Evolutionary conservation across 1,140 invertebrate genomes (phyloP), one percentile per base, ranked within the genome.

Genomic region (Carposina sasakii): DNA sequence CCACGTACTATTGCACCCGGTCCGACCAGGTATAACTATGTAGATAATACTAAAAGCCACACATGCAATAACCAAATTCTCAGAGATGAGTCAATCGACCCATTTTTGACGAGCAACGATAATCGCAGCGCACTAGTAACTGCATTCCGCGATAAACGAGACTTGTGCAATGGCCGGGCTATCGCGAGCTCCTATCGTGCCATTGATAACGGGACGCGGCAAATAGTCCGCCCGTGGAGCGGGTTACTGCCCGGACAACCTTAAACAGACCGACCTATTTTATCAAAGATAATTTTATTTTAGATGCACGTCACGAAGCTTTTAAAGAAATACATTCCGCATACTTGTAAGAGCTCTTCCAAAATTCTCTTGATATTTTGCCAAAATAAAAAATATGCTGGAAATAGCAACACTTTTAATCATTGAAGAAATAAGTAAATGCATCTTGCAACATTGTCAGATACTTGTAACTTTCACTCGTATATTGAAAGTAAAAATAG

Each of bases 101-200:
- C 16, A 57, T 37, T 69, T 57, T 69, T 65, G 40, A 73, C 66
- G 57, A 63, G 58, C 48, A 53, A 23, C 60, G 60, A 70, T 68
- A 69, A 66, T 51, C 56, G 54, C 53, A 62, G 52, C 60, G 53
- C 59, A 64, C 51, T 60, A 58, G 53, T 61, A 52, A 75, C 59
- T 79, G 74, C 71, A 77, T 71, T 67, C 63, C 61, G 62, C 72
- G 71, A 82, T 78, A 81, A 74, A 57, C 41, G 43, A 63, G 68
- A 71, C 61, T 69, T 68, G 65, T 68, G 68, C 69, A 74, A 69
- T 57, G 63, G 62, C 45, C 58, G 51, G 56, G 63, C 54, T 75
- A 75, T 73, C 65, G 56, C 46, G 51, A 52, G 34, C 53, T 52
- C 42, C 66, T 76, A 81, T 81, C 74, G 65, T 48, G 46, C 24